Evolutionary conservation across 2,888 invertebrate species (phyloP).

Genomic region (Colletes collaris): DNA sequence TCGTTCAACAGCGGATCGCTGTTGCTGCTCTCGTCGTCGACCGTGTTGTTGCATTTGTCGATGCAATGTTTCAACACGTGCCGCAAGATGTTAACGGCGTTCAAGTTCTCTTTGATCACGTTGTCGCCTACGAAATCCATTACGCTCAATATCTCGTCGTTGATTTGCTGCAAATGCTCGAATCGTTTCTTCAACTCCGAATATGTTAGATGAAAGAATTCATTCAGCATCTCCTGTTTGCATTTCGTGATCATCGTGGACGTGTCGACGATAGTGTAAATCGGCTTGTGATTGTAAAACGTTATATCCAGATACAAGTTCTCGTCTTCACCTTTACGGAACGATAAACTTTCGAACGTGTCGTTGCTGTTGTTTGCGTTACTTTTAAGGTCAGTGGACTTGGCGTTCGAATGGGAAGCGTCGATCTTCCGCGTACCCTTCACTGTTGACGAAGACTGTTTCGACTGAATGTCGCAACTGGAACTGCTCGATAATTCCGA

Average conservation of each 20-base stretch:
- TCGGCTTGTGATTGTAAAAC: constrained; percentile 17
- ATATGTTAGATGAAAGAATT: constrained; percentile 51
- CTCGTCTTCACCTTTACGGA: constrained; percentile 46
- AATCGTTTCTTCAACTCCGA: constrained; percentile 62
- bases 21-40: neutral
- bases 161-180: constrained; percentile 64
- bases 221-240: constrained; percentile 60
- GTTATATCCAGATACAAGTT: constrained; percentile 57
- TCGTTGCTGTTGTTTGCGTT: neutral
- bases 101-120: constrained; percentile 56
- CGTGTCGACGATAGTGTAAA: constrained; percentile 28
- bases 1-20: constrained; percentile 44
- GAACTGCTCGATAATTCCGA: constrained; percentile 64
- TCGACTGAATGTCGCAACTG: constrained; percentile 52
- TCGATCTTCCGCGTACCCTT: constrained; percentile 17
- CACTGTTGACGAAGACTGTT: constrained; percentile 17
- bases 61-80: constrained; percentile 42
- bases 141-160: constrained; percentile 57
- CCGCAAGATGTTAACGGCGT: constrained; percentile 58
- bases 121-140: constrained; percentile 52
- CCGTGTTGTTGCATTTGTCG: constrained; percentile 13
- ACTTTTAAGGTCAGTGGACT: neutral
- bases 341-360: constrained; percentile 45
- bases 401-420: neutral
- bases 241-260: constrained; percentile 47